phyloP scores from a whole-genome alignment of 2,113 vertebrate species.

The Amblyornis subalaris region DNA sequence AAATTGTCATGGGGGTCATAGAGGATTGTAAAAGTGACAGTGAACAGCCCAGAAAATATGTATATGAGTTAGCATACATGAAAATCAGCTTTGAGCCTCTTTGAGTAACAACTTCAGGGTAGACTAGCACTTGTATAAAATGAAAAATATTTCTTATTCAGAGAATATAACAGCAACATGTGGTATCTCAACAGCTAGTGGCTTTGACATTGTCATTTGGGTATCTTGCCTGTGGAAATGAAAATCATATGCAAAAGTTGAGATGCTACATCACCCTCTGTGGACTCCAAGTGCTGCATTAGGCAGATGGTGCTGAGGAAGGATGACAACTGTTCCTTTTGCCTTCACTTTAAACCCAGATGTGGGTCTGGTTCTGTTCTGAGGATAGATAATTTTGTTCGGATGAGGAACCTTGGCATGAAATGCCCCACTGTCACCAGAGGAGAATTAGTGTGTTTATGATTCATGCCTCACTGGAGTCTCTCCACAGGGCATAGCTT shows the following conservation, averaged over 20 bases:
- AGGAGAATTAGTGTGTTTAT: background rate
- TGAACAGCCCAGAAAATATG: background rate
- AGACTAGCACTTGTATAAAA: background rate
- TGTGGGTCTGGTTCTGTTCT: background rate
- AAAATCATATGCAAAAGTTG: background rate
- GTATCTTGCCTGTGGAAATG: background rate
- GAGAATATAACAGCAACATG: background rate
- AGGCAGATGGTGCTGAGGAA: background rate
- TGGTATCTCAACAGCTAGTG: background rate
- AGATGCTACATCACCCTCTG: background rate
- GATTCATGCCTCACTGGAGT: background rate
- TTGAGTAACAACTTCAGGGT: background rate
- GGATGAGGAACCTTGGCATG: background rate
- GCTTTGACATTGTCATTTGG: background rate
- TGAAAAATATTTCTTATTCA: background rate
- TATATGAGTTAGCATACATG: background rate
- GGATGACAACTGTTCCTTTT: background rate
- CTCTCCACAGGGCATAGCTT: background rate
- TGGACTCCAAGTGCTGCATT: background rate
- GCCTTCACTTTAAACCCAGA: background rate
- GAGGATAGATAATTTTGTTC: background rate
- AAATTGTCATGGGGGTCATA: background rate
- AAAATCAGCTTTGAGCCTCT: background rate
- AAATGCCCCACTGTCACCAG: background rate
- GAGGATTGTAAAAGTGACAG: background rate